Base-by-base conservation (phyloP, 2,113 vertebrate species). In the Ivindomyrus marchei region DNA sequence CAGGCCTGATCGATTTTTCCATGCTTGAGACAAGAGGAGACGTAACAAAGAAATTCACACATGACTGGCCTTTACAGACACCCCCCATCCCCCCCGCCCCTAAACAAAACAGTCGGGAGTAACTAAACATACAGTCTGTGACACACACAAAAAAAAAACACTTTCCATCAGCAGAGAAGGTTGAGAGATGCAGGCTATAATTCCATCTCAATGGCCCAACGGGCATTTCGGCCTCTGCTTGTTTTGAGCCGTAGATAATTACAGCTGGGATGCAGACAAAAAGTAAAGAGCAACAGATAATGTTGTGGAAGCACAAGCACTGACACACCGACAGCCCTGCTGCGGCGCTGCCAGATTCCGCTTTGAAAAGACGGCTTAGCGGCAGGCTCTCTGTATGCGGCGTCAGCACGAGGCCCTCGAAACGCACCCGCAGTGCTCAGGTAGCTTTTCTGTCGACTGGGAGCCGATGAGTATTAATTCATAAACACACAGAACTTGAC, bases 231-330 rank as follows among this genome's bases (percentile, higher is more conserved):
- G 96, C 96, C 93, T 90, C 92, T 91, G 94, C 96, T 98, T 97
- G 97, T 98, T 98, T 97, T 97, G 96, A 96, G 97, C 97, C 95
- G 96, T 95, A 95, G 95, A 97, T 97, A 98, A 98, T 98, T 98
- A 97, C 94, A 96, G 95, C 92, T 89, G 95, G 89, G 91, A 53
- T 88, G 83, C n/a, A 91, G 88, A 90, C 88, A 91, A 89, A 85
- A 90, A 93, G 91, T 90, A 91, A 87, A 87, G 90, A 89, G 91
- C 91, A 94, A 92, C 92, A 92, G 93, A 92, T 89, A 89, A 83
- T 89, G 90, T 88, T 85, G 89, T 92, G 86, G 88, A 88, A 80
- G 70, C 88, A 4, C n/a, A 80, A 62, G 46, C 90, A 89, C 49
- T 88, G 91, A 90, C 88, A 47, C 66, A 89, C 91, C 91, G 88